phyloP scores from a whole-genome alignment of 2,797 vertebrate genomes.

The Petrocephalus schoutedeni region DNA sequence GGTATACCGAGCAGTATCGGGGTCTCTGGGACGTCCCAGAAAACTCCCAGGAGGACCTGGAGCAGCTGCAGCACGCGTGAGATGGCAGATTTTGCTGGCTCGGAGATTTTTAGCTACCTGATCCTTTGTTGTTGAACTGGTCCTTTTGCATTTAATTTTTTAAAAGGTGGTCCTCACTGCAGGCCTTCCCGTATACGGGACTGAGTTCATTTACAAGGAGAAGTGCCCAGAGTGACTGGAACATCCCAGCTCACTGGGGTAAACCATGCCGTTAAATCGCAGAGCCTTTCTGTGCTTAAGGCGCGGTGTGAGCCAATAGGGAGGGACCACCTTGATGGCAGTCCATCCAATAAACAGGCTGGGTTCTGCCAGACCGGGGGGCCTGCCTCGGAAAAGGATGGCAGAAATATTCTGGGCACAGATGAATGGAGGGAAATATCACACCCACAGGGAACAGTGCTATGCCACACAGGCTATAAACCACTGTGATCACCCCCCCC shows the following conservation, averaged over 20 bases:
- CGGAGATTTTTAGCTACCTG: neutral
- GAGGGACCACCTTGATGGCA: neutral
- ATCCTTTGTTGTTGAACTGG: neutral
- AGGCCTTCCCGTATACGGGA: neutral
- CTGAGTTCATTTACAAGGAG: neutral
- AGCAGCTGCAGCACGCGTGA: neutral
- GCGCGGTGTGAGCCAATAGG: neutral
- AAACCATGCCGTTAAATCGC: neutral
- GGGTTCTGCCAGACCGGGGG: neutral
- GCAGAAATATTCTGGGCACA: neutral
- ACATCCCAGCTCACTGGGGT: neutral
- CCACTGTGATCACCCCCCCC: neutral
- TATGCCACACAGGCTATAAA: neutral
- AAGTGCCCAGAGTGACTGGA: neutral
- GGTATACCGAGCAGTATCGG: neutral
- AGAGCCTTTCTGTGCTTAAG: neutral
- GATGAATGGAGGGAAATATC: neutral
- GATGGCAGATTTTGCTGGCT: neutral
- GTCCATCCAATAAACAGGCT: neutral
- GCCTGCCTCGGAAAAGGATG: neutral
- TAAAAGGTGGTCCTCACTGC: neutral
- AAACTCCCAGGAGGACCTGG: neutral
- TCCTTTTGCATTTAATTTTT: neutral
- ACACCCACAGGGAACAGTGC: neutral
- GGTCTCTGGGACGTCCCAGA: neutral